These are phyloP conservation scores for Coregonus sp. DNA, from an alignment of 2,797 vertebrate species.

Conservation along the genomic window DNA sequence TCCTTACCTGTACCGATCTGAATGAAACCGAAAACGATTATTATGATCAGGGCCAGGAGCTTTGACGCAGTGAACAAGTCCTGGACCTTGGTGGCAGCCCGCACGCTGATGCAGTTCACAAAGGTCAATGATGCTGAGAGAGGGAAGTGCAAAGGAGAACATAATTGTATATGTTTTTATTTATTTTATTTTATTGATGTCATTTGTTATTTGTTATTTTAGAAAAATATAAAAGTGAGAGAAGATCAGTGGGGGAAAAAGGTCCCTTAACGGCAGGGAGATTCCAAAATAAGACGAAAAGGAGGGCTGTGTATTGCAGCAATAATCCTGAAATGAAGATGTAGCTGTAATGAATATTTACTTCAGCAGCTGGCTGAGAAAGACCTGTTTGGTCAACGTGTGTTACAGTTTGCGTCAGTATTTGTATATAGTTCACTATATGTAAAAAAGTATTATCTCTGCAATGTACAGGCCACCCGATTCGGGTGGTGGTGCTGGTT, in stretches of 20 bases:
- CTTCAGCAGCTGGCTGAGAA: neutral
- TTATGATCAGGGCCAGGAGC: constrained; percentile 69
- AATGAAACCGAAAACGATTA: constrained; percentile 77
- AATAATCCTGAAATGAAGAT: neutral
- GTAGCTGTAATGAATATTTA: neutral
- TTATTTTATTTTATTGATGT: neutral
- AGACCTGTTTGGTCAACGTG: neutral
- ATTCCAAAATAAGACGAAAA: neutral
- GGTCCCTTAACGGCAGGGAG: too few relatives aligned
- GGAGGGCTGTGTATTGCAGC: neutral
- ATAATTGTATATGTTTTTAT: neutral
- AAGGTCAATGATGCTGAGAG: constrained; percentile 71
- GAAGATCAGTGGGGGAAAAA: neutral
- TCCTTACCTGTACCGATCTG: constrained; percentile 72
- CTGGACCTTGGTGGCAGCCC: constrained; percentile 76
- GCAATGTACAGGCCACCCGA: neutral
- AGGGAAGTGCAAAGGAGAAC: neutral
- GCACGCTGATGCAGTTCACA: constrained; percentile 77
- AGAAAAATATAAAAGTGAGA: neutral
- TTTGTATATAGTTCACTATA: neutral
- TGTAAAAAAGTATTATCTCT: neutral
- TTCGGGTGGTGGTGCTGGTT: neutral
- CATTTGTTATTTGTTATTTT: neutral
- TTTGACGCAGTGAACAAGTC: constrained; percentile 76
- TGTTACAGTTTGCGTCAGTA: neutral